These are phyloP conservation scores for Drosophila parabipectinata DNA, from an alignment of 1,140 invertebrate genomes.

Conservation along the genomic window DNA sequence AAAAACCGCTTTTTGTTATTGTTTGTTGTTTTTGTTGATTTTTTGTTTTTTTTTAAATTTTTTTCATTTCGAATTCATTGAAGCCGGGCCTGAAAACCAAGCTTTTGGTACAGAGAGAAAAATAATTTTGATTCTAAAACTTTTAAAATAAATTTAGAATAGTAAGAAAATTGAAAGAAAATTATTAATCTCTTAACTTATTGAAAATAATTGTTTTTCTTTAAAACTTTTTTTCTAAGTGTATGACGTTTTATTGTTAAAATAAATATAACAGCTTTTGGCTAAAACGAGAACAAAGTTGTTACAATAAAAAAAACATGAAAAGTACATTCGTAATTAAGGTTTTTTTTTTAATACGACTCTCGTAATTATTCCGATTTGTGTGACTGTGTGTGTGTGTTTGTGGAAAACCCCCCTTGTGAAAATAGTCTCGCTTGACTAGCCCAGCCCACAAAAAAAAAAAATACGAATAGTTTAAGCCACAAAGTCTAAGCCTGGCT, in stretches of 20 bases:
- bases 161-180: not conserved
- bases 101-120: constrained; percentile 37
- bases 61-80: constrained; percentile 28
- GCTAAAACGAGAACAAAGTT: constrained; percentile 49
- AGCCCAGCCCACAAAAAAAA: constrained; percentile 11
- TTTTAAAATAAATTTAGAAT: not conserved
- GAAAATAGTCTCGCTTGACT: constrained; percentile 61
- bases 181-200: too few species aligned
- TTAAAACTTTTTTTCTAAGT: not conserved
- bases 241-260: constrained; percentile 23
- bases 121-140: not conserved
- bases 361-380: constrained; percentile 18
- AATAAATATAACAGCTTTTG: constrained; percentile 26
- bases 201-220: not conserved
- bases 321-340: constrained; percentile 38
- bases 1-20: constrained; percentile 60
- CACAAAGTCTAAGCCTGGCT: constrained; percentile 45
- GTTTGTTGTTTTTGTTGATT: constrained; percentile 28
- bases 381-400: not conserved
- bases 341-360: constrained; percentile 31
- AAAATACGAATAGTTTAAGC: not conserved
- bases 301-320: constrained; percentile 11
- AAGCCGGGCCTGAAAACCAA: constrained; percentile 45
- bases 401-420: constrained; percentile 36
- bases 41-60: not conserved